Conservation (phyloP, 2,888 invertebrate species). For the Synanthedon tipuliformis region DNA sequence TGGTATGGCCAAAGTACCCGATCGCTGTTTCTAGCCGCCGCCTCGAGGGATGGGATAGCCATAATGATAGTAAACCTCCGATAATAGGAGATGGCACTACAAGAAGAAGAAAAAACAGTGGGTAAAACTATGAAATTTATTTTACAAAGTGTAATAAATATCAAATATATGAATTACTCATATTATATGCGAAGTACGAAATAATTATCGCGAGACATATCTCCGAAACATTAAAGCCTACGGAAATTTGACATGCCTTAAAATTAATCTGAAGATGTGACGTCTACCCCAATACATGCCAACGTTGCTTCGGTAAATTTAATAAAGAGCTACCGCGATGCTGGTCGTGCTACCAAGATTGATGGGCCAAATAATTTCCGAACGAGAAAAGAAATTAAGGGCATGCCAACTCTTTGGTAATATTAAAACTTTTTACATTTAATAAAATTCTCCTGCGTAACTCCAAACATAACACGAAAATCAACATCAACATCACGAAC, state of each 20-base stretch:
- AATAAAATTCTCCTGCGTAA: constrained; percentile 10
- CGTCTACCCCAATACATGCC: constrained; percentile 28
- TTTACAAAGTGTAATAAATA: too few species aligned
- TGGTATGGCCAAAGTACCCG: too few species aligned
- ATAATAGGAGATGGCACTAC: too few species aligned
- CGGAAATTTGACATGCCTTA: constrained; percentile 44
- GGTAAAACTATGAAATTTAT: too few species aligned
- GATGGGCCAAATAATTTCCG: constrained; percentile 41
- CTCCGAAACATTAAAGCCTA: constrained; percentile 33
- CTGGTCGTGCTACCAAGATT: constrained; percentile 43
- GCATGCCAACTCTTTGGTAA: constrained; percentile 29
- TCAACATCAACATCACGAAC: too few species aligned
- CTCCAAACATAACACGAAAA: too few species aligned
- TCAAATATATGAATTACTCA: too few species aligned
- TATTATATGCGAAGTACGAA: constrained; percentile 4
- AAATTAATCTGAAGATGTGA: constrained; percentile 46
- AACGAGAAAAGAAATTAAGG: constrained; percentile 35
- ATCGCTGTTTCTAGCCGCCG: too few species aligned
- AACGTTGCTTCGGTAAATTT: constrained; percentile 43
- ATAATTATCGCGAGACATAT: constrained; percentile 25
- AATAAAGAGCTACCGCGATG: constrained; percentile 48
- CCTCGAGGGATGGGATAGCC: too few species aligned
- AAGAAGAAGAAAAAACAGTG: too few species aligned
- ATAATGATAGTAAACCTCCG: too few species aligned
- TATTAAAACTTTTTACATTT: constrained; percentile 28